Evolutionary conservation across 92 coral and sea anemone genomes (phyloP), one percentile per base, ranked within the genome.

Genomic region (Phenganax marumi): DNA sequence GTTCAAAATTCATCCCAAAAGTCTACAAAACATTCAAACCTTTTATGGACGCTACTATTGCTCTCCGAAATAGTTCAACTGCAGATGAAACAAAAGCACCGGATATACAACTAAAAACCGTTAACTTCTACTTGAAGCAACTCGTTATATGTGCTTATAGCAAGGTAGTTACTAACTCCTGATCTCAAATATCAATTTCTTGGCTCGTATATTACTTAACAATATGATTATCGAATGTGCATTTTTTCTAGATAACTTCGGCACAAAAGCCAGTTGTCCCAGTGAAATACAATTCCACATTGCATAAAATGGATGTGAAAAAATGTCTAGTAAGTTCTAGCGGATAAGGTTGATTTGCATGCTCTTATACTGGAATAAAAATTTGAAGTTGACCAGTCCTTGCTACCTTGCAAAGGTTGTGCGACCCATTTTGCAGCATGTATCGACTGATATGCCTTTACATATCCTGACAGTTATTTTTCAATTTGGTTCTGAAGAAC

Each of bases 241-340:
- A 77, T 54, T 54, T 10, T 56, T 57, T 77, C 8, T 48, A 78
- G 83, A 12, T 57, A 17, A 43, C 46, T 23, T 39, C 51, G 8
- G 18, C 17, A 0, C 0, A 13, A 26, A 48, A 78, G 33, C 25
- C 43, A 33, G 43, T 47, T 22, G 50, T 61, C 10, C 50, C 50
- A 0, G 58, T 60, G 16, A 65, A 46, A 52, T 78, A 78, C 54
- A 49, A 78, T 13, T 51, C 47, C 17, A 12, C 25, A 12, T n/a
- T 63, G 72, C 83, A 78, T 50, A 78, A 61, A 50, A 21, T 10
- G 33, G 71, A 61, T 22, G 83, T 78, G 8, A 78, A 47, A 63
- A 43, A 43, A 18, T 78, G 83, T 24, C 73, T 78, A 56, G 83
- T 78, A 63, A 78, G 83, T 78, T 16, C 16, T 8, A 23, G 8